Evolutionary conservation across 1,140 invertebrate species (phyloP).

Genomic region (Drosophila pseudoananassae): DNA sequence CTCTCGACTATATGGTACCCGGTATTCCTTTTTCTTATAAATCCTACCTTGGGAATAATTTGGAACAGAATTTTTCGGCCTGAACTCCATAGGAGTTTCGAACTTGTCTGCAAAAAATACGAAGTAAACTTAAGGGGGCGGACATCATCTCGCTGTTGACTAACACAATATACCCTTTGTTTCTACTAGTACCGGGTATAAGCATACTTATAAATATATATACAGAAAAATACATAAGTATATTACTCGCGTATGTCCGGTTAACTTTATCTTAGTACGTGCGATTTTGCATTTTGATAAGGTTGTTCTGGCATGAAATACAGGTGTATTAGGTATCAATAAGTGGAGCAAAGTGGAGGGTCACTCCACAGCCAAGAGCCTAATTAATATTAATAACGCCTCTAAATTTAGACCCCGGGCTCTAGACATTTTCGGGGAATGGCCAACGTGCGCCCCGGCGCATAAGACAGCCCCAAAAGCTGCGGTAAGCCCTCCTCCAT

Average conservation of each 20-base stretch:
- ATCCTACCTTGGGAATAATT: too few species aligned
- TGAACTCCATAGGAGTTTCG: too few species aligned
- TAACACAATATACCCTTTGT: too few species aligned
- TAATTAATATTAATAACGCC: constrained; percentile 56
- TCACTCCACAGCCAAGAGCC: constrained; percentile 32
- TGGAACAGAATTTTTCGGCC: too few species aligned
- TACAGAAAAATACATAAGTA: not conserved
- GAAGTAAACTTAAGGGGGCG: too few species aligned
- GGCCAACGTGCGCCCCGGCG: constrained; percentile 37
- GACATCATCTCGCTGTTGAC: too few species aligned
- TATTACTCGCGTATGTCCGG: constrained; percentile 14
- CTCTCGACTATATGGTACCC: too few species aligned
- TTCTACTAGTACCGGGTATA: too few species aligned
- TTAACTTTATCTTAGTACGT: constrained; percentile 44
- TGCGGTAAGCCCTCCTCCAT: constrained; percentile 3
- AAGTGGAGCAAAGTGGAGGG: constrained; percentile 41
- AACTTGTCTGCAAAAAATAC: too few species aligned
- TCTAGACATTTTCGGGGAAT: constrained; percentile 5
- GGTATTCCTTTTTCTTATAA: too few species aligned
- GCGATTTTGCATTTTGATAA: constrained; percentile 54
- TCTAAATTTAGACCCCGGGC: constrained; percentile 28
- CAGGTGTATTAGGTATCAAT: constrained; percentile 36
- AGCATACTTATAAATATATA: not conserved
- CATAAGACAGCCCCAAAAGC: constrained; percentile 9
- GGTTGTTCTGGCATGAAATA: constrained; percentile 29